phyloP scores from a whole-genome alignment of 2,888 invertebrate genomes.

The Patella depressa region DNA sequence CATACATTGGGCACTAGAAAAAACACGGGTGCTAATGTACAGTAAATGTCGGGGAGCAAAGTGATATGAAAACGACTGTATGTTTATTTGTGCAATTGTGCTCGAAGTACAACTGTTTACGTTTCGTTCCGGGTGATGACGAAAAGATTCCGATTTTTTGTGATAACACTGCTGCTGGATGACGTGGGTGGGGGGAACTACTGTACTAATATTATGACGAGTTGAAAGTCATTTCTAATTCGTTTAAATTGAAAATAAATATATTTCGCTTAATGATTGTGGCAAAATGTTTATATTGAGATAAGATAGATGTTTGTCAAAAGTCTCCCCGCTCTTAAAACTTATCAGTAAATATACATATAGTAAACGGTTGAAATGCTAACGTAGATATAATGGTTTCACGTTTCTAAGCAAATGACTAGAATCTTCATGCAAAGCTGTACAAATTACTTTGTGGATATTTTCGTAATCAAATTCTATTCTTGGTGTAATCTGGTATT shows the following conservation, averaged over 20 bases:
- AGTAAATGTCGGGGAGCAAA: slow-evolving; percentile 22
- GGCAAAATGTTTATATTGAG: background rate
- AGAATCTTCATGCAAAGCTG: too few relatives aligned
- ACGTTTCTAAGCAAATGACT: too few relatives aligned
- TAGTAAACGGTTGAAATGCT: background rate
- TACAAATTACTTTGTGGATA: too few relatives aligned
- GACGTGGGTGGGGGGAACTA: slow-evolving; percentile 5
- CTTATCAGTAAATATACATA: background rate
- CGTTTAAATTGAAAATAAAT: slow-evolving; percentile 12
- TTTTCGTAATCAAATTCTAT: too few relatives aligned
- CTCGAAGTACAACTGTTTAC: slow-evolving; percentile 26
- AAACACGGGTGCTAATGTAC: slow-evolving; percentile 4
- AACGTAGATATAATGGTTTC: too few relatives aligned
- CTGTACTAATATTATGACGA: slow-evolving; percentile 10
- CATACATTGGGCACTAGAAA: slow-evolving; percentile 9
- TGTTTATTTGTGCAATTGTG: slow-evolving; percentile 31
- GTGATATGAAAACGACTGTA: slow-evolving; percentile 17
- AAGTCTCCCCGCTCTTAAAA: background rate
- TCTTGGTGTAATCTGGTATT: too few relatives aligned
- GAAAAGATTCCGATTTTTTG: slow-evolving; percentile 21
- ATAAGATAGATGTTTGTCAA: background rate
- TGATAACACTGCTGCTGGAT: slow-evolving; percentile 10
- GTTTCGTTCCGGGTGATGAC: slow-evolving; percentile 24
- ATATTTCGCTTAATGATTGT: slow-evolving; percentile 2
- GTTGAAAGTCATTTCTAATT: slow-evolving; percentile 9